These are phyloP conservation scores for Lithobates pipiens DNA, from an alignment of 2,797 vertebrate species.

Conservation along the genomic window DNA sequence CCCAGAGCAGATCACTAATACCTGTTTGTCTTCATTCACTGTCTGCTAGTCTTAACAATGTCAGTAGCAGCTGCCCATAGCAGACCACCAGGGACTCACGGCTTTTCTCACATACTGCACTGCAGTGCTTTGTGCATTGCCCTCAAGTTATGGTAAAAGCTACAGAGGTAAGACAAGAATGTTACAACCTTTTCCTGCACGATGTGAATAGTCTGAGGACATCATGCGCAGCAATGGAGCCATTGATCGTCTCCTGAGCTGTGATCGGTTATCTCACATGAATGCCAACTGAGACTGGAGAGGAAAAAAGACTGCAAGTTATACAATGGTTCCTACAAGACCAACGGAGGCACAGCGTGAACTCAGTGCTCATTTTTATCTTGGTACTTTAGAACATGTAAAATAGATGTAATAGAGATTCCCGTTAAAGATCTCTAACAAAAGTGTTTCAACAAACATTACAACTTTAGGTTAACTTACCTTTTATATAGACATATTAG, in stretches of 20 bases:
- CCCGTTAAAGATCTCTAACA: background rate
- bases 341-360: slow-evolving; percentile 3
- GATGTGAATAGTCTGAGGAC: slow-evolving; percentile 22
- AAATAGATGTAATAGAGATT: background rate
- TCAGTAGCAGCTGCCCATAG: background rate
- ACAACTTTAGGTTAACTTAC: background rate
- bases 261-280: background rate
- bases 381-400: slow-evolving; percentile 4
- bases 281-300: background rate
- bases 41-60: background rate
- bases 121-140: background rate
- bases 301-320: background rate
- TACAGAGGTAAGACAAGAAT: background rate
- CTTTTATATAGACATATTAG: no score
- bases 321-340: slow-evolving; percentile 1
- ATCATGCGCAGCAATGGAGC: background rate
- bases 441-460: background rate
- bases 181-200: slow-evolving; percentile 15
- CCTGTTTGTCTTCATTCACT: slow-evolving; percentile 14
- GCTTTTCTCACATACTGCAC: slow-evolving; percentile 30
- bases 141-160: slow-evolving; percentile 36
- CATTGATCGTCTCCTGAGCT: slow-evolving; percentile 20
- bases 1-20: background rate
- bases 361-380: slow-evolving; percentile 9
- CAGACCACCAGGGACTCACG: background rate